Percentiles rank a stretch among this genome's conserved stretches.
Evolutionary conservation across 2,797 vertebrate species (phyloP).

Genomic region (Myotis pilosus): DNA sequence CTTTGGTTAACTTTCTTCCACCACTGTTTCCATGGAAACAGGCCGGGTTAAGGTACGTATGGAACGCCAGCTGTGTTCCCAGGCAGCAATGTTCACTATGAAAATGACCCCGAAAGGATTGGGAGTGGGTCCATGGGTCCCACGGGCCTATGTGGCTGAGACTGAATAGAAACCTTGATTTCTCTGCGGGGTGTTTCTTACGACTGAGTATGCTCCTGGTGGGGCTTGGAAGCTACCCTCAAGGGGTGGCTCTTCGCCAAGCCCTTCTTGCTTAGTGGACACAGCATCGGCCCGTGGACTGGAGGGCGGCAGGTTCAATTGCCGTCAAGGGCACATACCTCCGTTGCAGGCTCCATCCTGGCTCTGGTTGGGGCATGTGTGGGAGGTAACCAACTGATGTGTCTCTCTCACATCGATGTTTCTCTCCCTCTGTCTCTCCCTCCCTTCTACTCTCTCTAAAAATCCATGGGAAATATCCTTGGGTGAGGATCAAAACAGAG

Average conservation of each 20-base stretch:
- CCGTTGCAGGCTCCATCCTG: no score
- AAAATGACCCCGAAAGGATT: neutral
- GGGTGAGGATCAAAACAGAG: no score
- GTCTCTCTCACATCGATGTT: no score
- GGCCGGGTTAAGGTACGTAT: neutral
- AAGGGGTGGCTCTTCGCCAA: neutral
- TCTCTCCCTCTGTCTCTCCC: no score
- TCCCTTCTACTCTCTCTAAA: no score
- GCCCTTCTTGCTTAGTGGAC: no score
- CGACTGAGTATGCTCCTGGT: neutral
- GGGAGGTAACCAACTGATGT: no score
- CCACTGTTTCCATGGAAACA: neutral
- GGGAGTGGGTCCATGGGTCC: neutral
- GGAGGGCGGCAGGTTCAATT: no score
- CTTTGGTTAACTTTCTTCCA: neutral
- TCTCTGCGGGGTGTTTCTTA: neutral
- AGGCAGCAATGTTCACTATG: neutral
- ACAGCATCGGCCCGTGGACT: no score
- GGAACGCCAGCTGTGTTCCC: neutral
- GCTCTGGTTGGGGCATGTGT: no score
- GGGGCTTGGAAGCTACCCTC: neutral
- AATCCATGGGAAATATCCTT: no score
- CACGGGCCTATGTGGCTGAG: neutral
- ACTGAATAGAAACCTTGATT: neutral
- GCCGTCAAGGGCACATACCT: no score